phyloP scores from a whole-genome alignment of 2,888 invertebrate species.

The Apodemia mormo region DNA sequence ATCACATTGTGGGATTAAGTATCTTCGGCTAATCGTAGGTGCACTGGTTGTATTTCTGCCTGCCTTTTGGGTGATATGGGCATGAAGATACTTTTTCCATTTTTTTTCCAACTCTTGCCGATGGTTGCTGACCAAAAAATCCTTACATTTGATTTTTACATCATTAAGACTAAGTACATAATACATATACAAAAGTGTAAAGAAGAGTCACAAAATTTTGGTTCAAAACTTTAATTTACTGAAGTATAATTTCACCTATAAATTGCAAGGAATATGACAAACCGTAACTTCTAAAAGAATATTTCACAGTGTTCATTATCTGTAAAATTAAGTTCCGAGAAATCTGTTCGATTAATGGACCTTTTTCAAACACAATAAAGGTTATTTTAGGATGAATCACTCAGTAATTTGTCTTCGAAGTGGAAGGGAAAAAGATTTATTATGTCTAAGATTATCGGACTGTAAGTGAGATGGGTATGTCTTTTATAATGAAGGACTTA shows the following conservation, averaged over 20 bases:
- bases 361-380: constrained; percentile 5
- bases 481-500: constrained; percentile 19
- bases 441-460: constrained; percentile 37
- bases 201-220: too few species aligned
- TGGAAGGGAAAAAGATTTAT: constrained; percentile 42
- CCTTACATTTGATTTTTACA: too few species aligned
- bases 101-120: too few species aligned
- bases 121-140: too few species aligned
- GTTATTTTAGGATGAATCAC: constrained; percentile 23
- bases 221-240: too few species aligned
- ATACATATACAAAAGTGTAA: too few species aligned
- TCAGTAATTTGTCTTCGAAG: constrained; percentile 37
- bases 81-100: too few species aligned
- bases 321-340: constrained; percentile 6
- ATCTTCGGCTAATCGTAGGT: too few species aligned
- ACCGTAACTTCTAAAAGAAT: constrained; percentile 4
- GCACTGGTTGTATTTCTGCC: too few species aligned
- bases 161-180: too few species aligned
- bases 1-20: too few species aligned
- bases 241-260: not conserved
- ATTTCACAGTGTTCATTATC: constrained; percentile 12
- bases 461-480: constrained; percentile 37
- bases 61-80: too few species aligned
- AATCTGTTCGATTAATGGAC: constrained; percentile 1
- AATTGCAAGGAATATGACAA: constrained; percentile 1